These are phyloP conservation scores for Melitaea athalia DNA, from an alignment of 2,888 invertebrate species.

Conservation along the genomic window DNA sequence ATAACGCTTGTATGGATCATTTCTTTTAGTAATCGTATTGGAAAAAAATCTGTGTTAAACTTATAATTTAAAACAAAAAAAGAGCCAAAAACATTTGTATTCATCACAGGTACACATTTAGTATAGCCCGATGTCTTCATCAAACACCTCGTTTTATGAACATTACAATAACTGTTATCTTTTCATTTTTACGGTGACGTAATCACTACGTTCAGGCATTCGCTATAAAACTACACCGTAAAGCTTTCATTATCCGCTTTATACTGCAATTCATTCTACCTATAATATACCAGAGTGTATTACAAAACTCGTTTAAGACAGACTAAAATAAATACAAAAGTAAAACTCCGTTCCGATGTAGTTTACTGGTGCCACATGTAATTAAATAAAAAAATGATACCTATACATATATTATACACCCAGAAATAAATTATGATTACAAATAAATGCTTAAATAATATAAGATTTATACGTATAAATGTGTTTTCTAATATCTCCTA, in stretches of 20 bases:
- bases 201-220: constrained; percentile 21
- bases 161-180: constrained; percentile 18
- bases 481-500: too few species aligned
- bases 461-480: too few species aligned
- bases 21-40: too few species aligned
- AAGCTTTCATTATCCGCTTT: constrained; percentile 14
- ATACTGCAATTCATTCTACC: constrained; percentile 3
- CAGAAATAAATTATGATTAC: too few species aligned
- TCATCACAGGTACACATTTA: neutral
- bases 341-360: neutral
- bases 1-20: too few species aligned
- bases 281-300: neutral
- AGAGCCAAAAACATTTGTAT: neutral
- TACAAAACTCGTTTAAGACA: neutral
- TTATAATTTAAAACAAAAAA: neutral
- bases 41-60: neutral
- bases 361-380: too few species aligned
- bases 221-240: constrained; percentile 12
- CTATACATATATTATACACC: too few species aligned
- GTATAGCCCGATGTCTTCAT: constrained; percentile 16
- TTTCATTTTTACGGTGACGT: constrained; percentile 29
- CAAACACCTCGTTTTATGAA: constrained; percentile 26
- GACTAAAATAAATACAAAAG: neutral
- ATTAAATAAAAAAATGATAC: too few species aligned
- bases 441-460: too few species aligned